Percentiles rank a stretch among this genome's conserved stretches.
phyloP scores from a whole-genome alignment of 1,140 invertebrate species.

The Ostrea denselamellosa region DNA sequence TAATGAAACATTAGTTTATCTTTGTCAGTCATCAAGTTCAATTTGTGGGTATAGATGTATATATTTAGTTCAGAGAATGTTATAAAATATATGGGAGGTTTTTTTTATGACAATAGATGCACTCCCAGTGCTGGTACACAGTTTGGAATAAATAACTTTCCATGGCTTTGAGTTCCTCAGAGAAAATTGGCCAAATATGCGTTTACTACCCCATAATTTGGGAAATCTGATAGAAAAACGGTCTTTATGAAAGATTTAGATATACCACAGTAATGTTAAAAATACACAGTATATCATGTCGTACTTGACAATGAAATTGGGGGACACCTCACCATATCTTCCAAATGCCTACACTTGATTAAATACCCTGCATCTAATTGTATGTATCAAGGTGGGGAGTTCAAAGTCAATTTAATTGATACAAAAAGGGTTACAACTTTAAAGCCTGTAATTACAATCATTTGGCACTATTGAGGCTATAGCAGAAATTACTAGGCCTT shows the following conservation, averaged over 20 bases:
- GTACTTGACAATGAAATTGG: not conserved
- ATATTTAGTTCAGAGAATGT: slow-evolving; percentile 8
- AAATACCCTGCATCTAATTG: slow-evolving; percentile 33
- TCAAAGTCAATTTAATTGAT: slow-evolving; percentile 23
- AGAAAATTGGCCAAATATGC: slow-evolving; percentile 12
- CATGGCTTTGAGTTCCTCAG: not conserved
- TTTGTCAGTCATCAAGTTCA: slow-evolving; percentile 32
- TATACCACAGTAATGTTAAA: not conserved
- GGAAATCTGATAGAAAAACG: slow-evolving; percentile 4
- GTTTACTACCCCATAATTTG: slow-evolving; percentile 19
- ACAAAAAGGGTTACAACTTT: slow-evolving; percentile 11
- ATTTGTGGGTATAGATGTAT: not conserved
- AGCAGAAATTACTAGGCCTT: slow-evolving; percentile 6
- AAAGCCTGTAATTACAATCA: not conserved
- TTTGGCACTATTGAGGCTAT: not conserved
- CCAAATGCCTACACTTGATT: slow-evolving; percentile 25
- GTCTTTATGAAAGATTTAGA: slow-evolving; percentile 34
- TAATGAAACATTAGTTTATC: too few species aligned
- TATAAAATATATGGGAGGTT: not conserved
- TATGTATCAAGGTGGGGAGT: not conserved
- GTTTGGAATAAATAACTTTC: not conserved
- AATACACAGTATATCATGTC: not conserved
- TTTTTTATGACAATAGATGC: slow-evolving; percentile 21
- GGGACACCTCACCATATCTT: not conserved
- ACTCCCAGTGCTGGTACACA: not conserved